Evolutionary conservation across 1,140 invertebrate species (phyloP).

Genomic region (Tetranychus cinnabarinus): DNA sequence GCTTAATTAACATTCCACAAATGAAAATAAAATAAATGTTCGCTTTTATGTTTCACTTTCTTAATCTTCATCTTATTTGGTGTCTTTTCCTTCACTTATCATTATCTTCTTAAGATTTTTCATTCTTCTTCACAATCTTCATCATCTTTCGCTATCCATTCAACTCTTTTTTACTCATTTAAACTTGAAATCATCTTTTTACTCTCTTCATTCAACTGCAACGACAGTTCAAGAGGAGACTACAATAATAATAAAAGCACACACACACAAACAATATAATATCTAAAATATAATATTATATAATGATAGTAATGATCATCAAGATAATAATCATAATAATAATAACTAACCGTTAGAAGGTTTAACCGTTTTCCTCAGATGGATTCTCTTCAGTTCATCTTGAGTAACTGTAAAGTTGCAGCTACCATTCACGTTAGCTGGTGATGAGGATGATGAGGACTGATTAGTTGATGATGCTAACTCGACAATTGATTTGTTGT

Average conservation of each 20-base stretch:
- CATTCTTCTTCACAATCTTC: too few species aligned
- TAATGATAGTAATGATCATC: neutral
- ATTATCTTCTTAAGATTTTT: too few species aligned
- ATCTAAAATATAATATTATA: neutral
- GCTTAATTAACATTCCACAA: too few species aligned
- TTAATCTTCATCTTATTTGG: too few species aligned
- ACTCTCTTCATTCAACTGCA: too few species aligned
- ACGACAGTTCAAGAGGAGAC: neutral
- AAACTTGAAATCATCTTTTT: too few species aligned
- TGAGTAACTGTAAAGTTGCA: slow-evolving; percentile 47
- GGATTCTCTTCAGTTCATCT: slow-evolving; percentile 56
- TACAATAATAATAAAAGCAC: neutral
- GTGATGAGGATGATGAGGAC: slow-evolving; percentile 9
- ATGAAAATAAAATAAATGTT: too few species aligned
- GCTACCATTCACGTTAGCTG: slow-evolving; percentile 11
- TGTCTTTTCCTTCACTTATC: too few species aligned
- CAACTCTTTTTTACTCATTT: too few species aligned
- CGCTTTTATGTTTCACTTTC: too few species aligned
- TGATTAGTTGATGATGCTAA: slow-evolving; percentile 6
- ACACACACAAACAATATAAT: neutral
- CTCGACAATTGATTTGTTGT: neutral
- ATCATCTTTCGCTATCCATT: too few species aligned
- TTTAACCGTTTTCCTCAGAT: slow-evolving; percentile 40
- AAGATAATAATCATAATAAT: neutral
- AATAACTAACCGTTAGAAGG: neutral